These are phyloP conservation scores for Callosobruchus maculatus DNA, from an alignment of 2,888 invertebrate genomes.

Conservation along the genomic window DNA sequence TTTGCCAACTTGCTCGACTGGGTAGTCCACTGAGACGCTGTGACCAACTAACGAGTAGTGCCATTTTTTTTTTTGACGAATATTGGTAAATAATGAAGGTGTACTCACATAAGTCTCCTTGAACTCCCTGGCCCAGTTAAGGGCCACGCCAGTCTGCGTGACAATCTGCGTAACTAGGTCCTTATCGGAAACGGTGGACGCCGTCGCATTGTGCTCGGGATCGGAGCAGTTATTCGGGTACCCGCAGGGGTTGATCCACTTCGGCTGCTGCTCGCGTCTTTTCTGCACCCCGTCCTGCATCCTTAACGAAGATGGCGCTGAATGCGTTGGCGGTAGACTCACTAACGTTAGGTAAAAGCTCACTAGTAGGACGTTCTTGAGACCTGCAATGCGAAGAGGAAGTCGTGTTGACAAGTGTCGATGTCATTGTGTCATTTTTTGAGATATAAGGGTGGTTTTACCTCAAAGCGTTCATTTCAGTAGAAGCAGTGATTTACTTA, in stretches of 20 bases:
- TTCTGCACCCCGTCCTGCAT: constrained; percentile 2
- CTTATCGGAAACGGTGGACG: constrained; percentile 5
- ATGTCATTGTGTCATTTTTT: background rate
- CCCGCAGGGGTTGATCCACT: constrained; percentile 57
- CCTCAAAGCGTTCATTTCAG: no score
- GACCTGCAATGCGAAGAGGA: constrained; percentile 37
- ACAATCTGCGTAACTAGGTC: constrained; percentile 1
- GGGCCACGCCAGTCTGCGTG: constrained; percentile 43
- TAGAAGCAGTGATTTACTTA: no score
- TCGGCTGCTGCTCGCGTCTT: constrained; percentile 28
- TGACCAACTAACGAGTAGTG: no score
- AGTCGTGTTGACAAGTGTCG: background rate
- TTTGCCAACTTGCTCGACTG: no score
- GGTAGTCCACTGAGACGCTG: no score
- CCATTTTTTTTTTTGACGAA: no score
- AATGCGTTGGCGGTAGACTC: constrained; percentile 40
- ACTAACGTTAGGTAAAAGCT: constrained; percentile 46
- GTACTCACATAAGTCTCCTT: constrained; percentile 32
- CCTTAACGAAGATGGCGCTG: constrained; percentile 39
- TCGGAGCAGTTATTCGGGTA: constrained; percentile 17
- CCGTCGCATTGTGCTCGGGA: constrained; percentile 9
- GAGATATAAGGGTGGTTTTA: background rate
- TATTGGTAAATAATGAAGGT: no score
- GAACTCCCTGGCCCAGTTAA: constrained; percentile 44
- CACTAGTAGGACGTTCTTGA: constrained; percentile 47